These are phyloP conservation scores for Pseudochromis fuscus DNA, from an alignment of 2,797 vertebrate genomes.

Conservation along the genomic window DNA sequence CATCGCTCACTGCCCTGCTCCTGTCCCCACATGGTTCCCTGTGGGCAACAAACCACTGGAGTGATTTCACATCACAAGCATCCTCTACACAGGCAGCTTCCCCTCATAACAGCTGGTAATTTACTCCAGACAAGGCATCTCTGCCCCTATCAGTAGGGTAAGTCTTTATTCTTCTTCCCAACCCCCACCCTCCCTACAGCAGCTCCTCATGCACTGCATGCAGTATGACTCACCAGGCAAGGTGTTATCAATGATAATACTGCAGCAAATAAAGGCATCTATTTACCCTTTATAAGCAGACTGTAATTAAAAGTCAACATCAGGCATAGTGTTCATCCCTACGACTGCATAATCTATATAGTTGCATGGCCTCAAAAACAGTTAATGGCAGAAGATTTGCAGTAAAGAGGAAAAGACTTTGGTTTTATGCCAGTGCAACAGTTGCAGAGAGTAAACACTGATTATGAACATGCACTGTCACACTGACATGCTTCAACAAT, in stretches of 20 bases:
- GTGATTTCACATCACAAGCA: conserved; percentile 61
- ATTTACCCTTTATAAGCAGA: conserved; percentile 44
- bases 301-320: conserved; percentile 57
- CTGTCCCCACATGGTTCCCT: conserved; percentile 46
- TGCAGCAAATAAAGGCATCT: conserved; percentile 54
- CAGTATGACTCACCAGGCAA: conserved; percentile 51
- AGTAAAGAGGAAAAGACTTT: background rate
- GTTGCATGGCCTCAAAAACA: background rate
- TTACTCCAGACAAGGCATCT: conserved; percentile 62
- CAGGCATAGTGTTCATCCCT: background rate
- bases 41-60: conserved; percentile 46
- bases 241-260: conserved; percentile 55
- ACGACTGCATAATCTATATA: background rate
- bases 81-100: conserved; percentile 40
- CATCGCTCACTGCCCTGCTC: conserved; percentile 51
- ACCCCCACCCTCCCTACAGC: conserved; percentile 10
- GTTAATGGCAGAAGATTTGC: conserved; percentile 1
- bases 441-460: conserved; percentile 27
- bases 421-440: conserved; percentile 42
- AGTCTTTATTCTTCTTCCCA: conserved; percentile 36
- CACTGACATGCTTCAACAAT: conserved; percentile 37
- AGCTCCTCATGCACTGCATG: conserved; percentile 48
- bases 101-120: conserved; percentile 58
- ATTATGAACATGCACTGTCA: conserved; percentile 32
- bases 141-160: conserved; percentile 62